Evolutionary conservation across 2,888 invertebrate species (phyloP).

Genomic region (Andrena minutula): DNA sequence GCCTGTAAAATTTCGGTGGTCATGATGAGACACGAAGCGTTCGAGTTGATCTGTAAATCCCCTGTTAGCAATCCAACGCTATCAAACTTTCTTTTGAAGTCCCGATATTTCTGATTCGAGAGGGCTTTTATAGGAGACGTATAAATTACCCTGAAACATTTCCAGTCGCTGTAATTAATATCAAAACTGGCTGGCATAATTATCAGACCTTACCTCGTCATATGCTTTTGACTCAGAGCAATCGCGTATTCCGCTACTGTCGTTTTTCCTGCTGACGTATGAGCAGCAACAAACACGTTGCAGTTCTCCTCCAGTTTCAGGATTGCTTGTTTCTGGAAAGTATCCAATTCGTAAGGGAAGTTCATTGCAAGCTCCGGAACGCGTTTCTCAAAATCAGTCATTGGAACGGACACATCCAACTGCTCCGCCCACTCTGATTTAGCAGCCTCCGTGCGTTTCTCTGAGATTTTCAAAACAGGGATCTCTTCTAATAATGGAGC

Average conservation of each 20-base stretch:
- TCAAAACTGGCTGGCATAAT: not conserved
- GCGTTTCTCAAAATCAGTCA: slow-evolving; percentile 92
- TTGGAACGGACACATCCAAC: slow-evolving; percentile 92
- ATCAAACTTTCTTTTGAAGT: slow-evolving; percentile 96
- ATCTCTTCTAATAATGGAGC: slow-evolving; percentile 79
- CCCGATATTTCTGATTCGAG: slow-evolving; percentile 99
- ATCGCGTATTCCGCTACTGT: slow-evolving; percentile 99
- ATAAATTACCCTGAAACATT: slow-evolving; percentile 91
- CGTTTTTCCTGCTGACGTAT: slow-evolving; percentile 99
- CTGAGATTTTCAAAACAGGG: slow-evolving; percentile 90
- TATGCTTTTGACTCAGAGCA: slow-evolving; percentile 96
- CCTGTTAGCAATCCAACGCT: slow-evolving; percentile 98
- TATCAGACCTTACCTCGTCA: slow-evolving; percentile 89
- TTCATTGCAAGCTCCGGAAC: slow-evolving; percentile 94
- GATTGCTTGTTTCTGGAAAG: slow-evolving; percentile 99
- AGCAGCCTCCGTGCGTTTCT: slow-evolving; percentile 84
- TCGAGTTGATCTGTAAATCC: slow-evolving; percentile 97
- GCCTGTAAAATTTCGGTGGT: slow-evolving; percentile 99
- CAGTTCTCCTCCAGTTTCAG: slow-evolving; percentile 96
- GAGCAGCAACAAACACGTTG: slow-evolving; percentile 99
- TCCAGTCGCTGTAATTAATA: slow-evolving; percentile 30
- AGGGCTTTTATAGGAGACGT: slow-evolving; percentile 99
- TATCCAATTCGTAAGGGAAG: slow-evolving; percentile 97
- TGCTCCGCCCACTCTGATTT: slow-evolving; percentile 95
- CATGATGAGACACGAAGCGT: slow-evolving; percentile 98